Percentiles rank a stretch among this genome's conserved stretches.
These are phyloP conservation scores for Melanotaenia maccullochi DNA, from an alignment of 2,797 vertebrate genomes.

Conservation along the genomic window DNA sequence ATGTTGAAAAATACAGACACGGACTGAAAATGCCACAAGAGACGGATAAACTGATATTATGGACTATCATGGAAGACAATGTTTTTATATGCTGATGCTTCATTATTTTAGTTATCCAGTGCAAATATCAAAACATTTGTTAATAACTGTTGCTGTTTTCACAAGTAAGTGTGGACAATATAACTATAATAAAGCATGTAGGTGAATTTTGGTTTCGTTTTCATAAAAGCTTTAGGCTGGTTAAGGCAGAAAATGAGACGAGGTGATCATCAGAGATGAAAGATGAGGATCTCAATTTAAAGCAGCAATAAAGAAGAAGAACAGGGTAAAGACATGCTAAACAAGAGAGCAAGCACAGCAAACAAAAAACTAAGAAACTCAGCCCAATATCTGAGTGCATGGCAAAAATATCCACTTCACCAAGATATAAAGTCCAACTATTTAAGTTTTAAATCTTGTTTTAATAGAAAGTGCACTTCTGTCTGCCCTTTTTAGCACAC, in stretches of 20 bases:
- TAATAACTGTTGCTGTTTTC: not conserved
- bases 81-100: not conserved
- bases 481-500: not conserved
- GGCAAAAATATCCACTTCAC: constrained; percentile 49
- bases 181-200: not conserved
- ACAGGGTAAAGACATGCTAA: constrained; percentile 39
- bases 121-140: not conserved
- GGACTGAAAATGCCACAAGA: constrained; percentile 16
- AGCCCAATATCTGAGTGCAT: constrained; percentile 40
- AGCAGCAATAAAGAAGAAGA: constrained; percentile 47
- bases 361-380: constrained; percentile 57
- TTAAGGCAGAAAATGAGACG: constrained; percentile 36
- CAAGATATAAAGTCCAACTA: constrained; percentile 42
- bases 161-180: not conserved
- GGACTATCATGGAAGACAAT: not conserved
- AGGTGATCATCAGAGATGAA: constrained; percentile 30
- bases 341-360: constrained; percentile 50
- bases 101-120: not conserved
- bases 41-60: constrained; percentile 21
- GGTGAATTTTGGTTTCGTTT: constrained; percentile 15
- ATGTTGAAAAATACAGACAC: constrained; percentile 14
- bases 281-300: constrained; percentile 41
- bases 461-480: constrained; percentile 26
- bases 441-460: constrained; percentile 54
- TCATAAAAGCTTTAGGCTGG: constrained; percentile 51